These are phyloP conservation scores for Ibidorhyncha struthersii DNA, from an alignment of 2,113 vertebrate genomes.

Conservation along the genomic window DNA sequence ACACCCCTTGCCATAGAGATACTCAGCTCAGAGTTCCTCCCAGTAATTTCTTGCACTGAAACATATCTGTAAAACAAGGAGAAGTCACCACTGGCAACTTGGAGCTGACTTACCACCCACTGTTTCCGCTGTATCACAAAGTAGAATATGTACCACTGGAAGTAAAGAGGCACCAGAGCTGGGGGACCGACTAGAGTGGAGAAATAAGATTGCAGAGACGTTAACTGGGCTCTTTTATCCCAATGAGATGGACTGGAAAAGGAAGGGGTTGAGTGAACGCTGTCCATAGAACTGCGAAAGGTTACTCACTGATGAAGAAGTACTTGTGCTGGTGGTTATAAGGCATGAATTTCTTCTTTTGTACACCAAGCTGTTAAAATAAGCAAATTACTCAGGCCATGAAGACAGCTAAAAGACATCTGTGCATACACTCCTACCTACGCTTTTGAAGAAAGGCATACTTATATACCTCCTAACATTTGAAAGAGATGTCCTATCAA, in stretches of 20 bases:
- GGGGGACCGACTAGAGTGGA: constrained; percentile 80
- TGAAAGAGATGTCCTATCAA: neutral
- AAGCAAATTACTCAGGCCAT: neutral
- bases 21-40: neutral
- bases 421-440: neutral
- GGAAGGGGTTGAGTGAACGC: neutral
- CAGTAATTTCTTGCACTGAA: neutral
- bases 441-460: accelerated
- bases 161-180: constrained; percentile 80
- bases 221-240: neutral
- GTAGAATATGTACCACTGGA: constrained; percentile 87
- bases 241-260: neutral
- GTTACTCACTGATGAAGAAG: constrained; percentile 83
- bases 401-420: neutral
- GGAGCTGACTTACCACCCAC: constrained; percentile 78
- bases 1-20: neutral
- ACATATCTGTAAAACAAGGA: neutral
- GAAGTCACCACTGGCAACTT: accelerated
- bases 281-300: neutral
- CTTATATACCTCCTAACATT: neutral
- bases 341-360: constrained; percentile 86
- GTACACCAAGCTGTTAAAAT: constrained; percentile 75
- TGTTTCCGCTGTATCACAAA: constrained; percentile 77
- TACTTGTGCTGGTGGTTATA: constrained; percentile 88
- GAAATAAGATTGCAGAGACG: neutral